Conservation (phyloP, 2,797 vertebrate species). For the Yasuhikotakia modesta region DNA sequence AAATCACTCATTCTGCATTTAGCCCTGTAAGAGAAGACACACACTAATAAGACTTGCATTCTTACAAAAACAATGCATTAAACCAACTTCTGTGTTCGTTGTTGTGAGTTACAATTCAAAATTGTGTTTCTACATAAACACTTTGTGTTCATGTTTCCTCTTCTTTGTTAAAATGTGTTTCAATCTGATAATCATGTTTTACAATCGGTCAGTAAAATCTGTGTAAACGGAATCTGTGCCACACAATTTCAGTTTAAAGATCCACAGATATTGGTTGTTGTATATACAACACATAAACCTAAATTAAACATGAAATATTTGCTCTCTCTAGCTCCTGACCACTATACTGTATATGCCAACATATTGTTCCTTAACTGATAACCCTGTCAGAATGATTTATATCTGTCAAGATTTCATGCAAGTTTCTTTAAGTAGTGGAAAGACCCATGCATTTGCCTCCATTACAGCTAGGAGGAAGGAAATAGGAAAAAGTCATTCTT, state of each 20-base stretch:
- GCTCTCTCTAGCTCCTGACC: background rate
- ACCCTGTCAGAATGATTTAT: background rate
- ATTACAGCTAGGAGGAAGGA: constrained; percentile 51
- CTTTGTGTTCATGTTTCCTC: background rate
- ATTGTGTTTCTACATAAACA: background rate
- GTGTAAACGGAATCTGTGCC: background rate
- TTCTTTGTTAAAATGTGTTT: background rate
- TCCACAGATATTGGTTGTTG: background rate
- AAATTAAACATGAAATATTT: background rate
- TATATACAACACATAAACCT: background rate
- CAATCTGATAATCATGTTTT: background rate
- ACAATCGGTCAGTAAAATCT: background rate
- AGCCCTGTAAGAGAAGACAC: background rate
- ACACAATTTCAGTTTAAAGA: background rate
- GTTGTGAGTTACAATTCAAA: background rate
- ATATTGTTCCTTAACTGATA: background rate
- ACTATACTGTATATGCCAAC: background rate
- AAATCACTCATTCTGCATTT: background rate
- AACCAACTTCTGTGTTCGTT: background rate
- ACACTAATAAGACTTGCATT: background rate
- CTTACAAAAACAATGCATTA: background rate
- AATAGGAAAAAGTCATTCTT: constrained; percentile 60
- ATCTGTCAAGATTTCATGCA: constrained; percentile 6
- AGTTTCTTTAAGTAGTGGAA: constrained; percentile 49
- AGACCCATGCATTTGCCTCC: constrained; percentile 43